Evolutionary conservation across 2,888 invertebrate species (phyloP).

Genomic region (Mythimna lalbum): DNA sequence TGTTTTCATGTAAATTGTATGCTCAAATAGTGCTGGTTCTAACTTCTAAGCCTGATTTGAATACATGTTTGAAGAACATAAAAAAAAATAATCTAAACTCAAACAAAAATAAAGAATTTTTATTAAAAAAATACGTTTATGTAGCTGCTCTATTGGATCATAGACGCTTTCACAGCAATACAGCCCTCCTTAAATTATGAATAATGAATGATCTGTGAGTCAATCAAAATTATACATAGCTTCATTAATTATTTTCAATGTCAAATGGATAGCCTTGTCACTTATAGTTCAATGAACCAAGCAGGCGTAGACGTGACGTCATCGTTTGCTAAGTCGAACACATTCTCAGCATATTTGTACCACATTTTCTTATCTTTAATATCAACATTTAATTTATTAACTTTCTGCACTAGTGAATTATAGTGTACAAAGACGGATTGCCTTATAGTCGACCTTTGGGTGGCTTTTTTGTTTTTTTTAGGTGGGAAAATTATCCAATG

Average conservation of each 20-base stretch:
- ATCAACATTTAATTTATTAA: not conserved
- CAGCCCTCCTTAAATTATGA: conserved; percentile 33
- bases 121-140: no score
- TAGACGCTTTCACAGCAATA: not conserved
- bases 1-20: not conserved
- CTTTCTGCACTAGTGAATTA: no score
- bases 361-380: not conserved
- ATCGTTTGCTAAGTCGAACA: conserved; percentile 27
- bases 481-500: no score
- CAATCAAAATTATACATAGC: conserved; percentile 28
- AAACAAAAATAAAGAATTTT: no score
- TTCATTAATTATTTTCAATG: conserved; percentile 45
- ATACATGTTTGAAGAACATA: not conserved
- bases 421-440: no score
- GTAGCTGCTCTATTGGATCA: not conserved
- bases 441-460: no score
- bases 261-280: conserved; percentile 36
- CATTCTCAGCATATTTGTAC: conserved; percentile 9
- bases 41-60: not conserved
- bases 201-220: conserved; percentile 36
- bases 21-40: not conserved
- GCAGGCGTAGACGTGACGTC: conserved; percentile 16
- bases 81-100: no score
- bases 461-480: no score
- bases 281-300: conserved; percentile 46